Conservation (phyloP, 2,113 vertebrate genomes). For the Hemibagrus wyckioides region DNA sequence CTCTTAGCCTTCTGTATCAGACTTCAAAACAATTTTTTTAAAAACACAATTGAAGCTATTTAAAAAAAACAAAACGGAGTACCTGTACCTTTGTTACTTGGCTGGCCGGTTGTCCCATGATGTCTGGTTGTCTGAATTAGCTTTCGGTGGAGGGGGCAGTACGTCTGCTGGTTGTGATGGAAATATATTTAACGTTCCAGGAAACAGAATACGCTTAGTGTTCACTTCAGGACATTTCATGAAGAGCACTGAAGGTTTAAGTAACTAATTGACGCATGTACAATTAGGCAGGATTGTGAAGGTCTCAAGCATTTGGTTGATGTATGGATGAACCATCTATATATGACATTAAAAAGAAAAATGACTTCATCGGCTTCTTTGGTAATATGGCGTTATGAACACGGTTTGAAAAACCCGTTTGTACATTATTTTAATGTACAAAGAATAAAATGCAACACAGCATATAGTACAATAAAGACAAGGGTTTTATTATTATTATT, state of each 20-base stretch:
- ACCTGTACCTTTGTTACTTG: constrained; percentile 81
- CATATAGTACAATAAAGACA: neutral
- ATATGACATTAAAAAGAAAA: constrained; percentile 85
- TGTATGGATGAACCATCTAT: constrained; percentile 91
- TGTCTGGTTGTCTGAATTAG: constrained; percentile 88
- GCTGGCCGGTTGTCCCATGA: constrained; percentile 83
- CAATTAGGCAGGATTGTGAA: constrained; percentile 80
- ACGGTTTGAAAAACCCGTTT: neutral
- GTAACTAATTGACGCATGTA: constrained; percentile 85
- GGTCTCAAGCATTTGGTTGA: constrained; percentile 86
- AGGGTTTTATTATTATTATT: too few species aligned
- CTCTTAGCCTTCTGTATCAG: constrained; percentile 98
- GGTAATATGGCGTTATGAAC: neutral
- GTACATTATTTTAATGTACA: neutral
- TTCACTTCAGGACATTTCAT: constrained; percentile 80
- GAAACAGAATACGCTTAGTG: constrained; percentile 78
- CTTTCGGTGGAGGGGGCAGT: constrained; percentile 78
- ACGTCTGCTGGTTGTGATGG: constrained; percentile 81
- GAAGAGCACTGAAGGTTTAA: constrained; percentile 81
- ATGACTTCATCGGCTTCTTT: constrained; percentile 34
- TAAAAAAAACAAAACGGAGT: constrained; percentile 83
- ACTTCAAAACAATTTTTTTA: constrained; percentile 94
- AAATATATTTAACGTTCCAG: constrained; percentile 83
- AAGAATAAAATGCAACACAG: neutral
- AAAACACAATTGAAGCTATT: constrained; percentile 81